These are phyloP conservation scores for Hoplodrina blanda DNA, from an alignment of 2,888 invertebrate species.

Conservation along the genomic window DNA sequence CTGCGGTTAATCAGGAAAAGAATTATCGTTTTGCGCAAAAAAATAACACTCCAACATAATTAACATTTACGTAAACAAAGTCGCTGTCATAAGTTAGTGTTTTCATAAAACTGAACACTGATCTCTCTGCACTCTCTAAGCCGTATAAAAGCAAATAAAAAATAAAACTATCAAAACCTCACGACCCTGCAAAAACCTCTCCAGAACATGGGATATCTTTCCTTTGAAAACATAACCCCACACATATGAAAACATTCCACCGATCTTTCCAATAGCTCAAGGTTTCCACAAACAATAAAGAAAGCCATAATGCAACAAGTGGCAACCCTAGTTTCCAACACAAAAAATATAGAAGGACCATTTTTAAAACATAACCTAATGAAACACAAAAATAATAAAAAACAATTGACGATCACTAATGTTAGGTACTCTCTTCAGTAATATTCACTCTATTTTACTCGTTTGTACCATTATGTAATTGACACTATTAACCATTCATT, in stretches of 20 bases:
- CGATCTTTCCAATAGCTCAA: conserved; percentile 35
- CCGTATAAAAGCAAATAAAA: background rate
- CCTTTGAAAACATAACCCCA: conserved; percentile 25
- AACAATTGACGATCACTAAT: conserved; percentile 3
- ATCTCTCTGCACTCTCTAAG: background rate
- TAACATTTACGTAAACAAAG: too few relatives aligned
- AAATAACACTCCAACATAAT: too few relatives aligned
- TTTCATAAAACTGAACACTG: background rate
- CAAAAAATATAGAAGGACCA: conserved; percentile 30
- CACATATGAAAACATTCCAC: conserved; percentile 30
- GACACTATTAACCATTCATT: too few relatives aligned
- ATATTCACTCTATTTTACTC: too few relatives aligned
- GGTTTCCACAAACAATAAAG: conserved; percentile 33
- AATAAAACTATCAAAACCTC: conserved; percentile 1
- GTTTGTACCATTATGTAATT: too few relatives aligned
- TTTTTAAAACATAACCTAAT: background rate
- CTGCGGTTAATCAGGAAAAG: too few relatives aligned
- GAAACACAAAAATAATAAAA: background rate
- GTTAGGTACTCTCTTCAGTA: too few relatives aligned
- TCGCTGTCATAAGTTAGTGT: background rate
- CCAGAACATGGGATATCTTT: conserved; percentile 1
- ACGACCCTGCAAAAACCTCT: conserved; percentile 4
- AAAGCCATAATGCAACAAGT: conserved; percentile 62
- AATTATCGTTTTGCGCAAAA: too few relatives aligned
- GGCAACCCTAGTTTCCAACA: conserved; percentile 13